Evolutionary conservation across 1,140 invertebrate species (phyloP).

Genomic region (Streblospio benedicti): DNA sequence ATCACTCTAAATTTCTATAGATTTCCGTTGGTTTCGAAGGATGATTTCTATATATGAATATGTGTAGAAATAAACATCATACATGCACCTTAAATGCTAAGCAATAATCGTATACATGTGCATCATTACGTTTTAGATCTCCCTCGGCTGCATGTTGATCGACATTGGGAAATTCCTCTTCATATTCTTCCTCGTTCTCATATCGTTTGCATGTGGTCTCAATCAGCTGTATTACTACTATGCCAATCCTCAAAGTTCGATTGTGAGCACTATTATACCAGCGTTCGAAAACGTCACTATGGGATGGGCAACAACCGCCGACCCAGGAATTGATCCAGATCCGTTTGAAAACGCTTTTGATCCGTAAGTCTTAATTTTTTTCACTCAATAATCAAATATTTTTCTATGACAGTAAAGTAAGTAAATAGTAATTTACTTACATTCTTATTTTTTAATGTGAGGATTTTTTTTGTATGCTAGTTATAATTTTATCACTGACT

Average conservation of each 20-base stretch:
- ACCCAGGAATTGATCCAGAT: conserved; percentile 3
- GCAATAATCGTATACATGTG: too few species aligned
- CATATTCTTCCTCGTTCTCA: conserved; percentile 51
- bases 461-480: not conserved
- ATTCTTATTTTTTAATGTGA: not conserved
- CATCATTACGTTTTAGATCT: conserved; percentile 51
- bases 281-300: not conserved
- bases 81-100: too few species aligned
- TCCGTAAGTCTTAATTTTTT: conserved; percentile 8
- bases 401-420: too few species aligned
- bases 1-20: too few species aligned
- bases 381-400: too few species aligned
- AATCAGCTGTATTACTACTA: conserved; percentile 51
- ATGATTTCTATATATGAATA: too few species aligned
- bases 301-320: not conserved
- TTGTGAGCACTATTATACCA: too few species aligned
- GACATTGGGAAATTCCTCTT: conserved; percentile 53
- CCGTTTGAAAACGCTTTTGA: conserved; percentile 15
- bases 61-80: too few species aligned
- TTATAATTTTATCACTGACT: not conserved
- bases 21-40: too few species aligned
- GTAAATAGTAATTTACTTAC: too few species aligned
- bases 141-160: conserved; percentile 52
- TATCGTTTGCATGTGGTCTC: conserved; percentile 50
- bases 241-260: not conserved